Percentiles rank a stretch among this genome's conserved stretches.
Conservation (phyloP, 2,888 invertebrate genomes). For the Aphodius sticticus region DNA sequence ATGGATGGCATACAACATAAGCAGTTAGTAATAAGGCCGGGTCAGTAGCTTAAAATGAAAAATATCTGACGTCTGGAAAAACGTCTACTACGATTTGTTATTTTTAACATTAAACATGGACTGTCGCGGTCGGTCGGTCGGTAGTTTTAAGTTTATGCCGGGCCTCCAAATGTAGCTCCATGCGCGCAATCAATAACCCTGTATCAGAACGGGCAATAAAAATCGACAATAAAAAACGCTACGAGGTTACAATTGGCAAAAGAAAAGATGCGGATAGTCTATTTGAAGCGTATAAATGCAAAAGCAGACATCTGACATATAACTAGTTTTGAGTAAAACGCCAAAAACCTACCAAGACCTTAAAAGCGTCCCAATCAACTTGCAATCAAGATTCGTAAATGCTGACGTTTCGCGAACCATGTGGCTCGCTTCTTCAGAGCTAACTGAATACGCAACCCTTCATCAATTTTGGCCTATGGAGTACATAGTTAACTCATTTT, state of each 20-base stretch:
- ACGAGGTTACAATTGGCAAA: no score
- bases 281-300: background rate
- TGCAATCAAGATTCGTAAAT: no score
- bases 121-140: constrained; percentile 18
- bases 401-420: no score
- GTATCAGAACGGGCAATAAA: constrained; percentile 28
- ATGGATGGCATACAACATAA: constrained; percentile 61
- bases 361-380: no score
- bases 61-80: constrained; percentile 7
- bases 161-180: constrained; percentile 32
- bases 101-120: constrained; percentile 35
- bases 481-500: no score
- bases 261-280: background rate
- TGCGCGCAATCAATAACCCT: constrained; percentile 26
- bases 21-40: constrained; percentile 53
- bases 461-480: no score
- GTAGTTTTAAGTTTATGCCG: constrained; percentile 23
- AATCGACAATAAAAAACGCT: constrained; percentile 13
- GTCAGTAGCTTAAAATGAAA: constrained; percentile 43
- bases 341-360: no score
- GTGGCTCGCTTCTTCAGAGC: background rate
- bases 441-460: no score
- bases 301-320: no score
- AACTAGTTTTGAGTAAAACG: no score
- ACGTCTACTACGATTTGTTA: constrained; percentile 9